These are phyloP conservation scores for Chaitophorus viminalis DNA, from an alignment of 2,888 invertebrate species.

Conservation along the genomic window DNA sequence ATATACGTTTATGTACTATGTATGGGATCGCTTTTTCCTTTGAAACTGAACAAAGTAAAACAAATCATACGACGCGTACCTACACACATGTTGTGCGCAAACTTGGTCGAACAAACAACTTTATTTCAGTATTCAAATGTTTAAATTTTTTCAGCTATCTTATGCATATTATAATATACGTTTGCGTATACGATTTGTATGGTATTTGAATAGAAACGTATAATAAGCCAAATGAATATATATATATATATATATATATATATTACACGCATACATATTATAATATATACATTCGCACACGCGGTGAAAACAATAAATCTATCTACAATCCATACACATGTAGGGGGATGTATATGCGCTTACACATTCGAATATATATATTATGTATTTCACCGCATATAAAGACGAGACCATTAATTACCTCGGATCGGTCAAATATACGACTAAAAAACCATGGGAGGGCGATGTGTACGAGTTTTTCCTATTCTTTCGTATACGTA, in stretches of 20 bases:
- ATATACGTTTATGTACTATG: not conserved
- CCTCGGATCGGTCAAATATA: not conserved
- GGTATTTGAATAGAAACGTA: constrained; percentile 21
- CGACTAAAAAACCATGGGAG: not conserved
- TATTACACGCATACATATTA: not conserved
- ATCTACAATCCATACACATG: not conserved
- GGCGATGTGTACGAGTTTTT: not conserved
- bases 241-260: not conserved
- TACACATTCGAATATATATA: not conserved
- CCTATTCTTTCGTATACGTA: no score
- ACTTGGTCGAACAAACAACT: constrained; percentile 12
- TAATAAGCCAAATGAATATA: constrained; percentile 12
- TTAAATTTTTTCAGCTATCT: not conserved
- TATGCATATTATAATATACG: not conserved
- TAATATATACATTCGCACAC: not conserved
- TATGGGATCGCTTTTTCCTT: constrained; percentile 1
- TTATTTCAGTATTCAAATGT: constrained; percentile 32
- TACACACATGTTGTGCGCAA: not conserved
- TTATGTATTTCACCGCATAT: not conserved
- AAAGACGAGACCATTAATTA: not conserved
- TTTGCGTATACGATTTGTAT: not conserved
- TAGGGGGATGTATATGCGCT: not conserved
- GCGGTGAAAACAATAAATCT: constrained; percentile 43
- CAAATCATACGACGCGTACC: constrained; percentile 13
- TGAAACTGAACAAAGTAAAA: constrained; percentile 14